phyloP scores from a whole-genome alignment of 2,888 invertebrate genomes.

The Dynastes grantii region DNA sequence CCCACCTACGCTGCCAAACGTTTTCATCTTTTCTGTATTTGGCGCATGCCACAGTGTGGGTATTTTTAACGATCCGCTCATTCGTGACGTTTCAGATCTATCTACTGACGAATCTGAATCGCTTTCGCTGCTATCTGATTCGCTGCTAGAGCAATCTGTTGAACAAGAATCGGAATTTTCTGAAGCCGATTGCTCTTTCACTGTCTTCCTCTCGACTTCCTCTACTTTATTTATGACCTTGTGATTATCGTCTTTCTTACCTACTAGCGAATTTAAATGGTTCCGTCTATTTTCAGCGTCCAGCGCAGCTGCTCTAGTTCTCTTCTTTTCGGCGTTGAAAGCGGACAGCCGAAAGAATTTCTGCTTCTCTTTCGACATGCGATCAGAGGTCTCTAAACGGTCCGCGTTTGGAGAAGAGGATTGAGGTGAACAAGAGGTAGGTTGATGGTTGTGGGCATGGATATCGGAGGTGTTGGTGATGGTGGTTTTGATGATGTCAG shows the following conservation, averaged over 20 bases:
- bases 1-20: slow-evolving; percentile 68
- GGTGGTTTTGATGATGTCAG: slow-evolving; percentile 63
- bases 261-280: slow-evolving; percentile 14
- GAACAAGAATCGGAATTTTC: slow-evolving; percentile 57
- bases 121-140: slow-evolving; percentile 57
- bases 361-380: slow-evolving; percentile 90
- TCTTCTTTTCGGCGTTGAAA: slow-evolving; percentile 80
- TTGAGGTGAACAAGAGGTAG: slow-evolving; percentile 56
- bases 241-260: slow-evolving; percentile 52
- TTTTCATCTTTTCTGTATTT: slow-evolving; percentile 60
- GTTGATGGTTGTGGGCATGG: slow-evolving; percentile 52
- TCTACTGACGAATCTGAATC: slow-evolving; percentile 63
- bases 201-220: slow-evolving; percentile 45
- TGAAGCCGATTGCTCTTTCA: slow-evolving; percentile 48
- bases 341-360: slow-evolving; percentile 89
- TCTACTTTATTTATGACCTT: slow-evolving; percentile 32
- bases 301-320: slow-evolving; percentile 54
- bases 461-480: slow-evolving; percentile 55
- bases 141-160: slow-evolving; percentile 58
- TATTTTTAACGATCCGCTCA: slow-evolving; percentile 56
- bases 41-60: slow-evolving; percentile 56
- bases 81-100: slow-evolving; percentile 59
- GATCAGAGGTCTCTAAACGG: slow-evolving; percentile 78
- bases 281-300: slow-evolving; percentile 37
- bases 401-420: slow-evolving; percentile 60